Evolutionary conservation across 1,140 invertebrate genomes (phyloP).

Genomic region (Drusus annulatus): DNA sequence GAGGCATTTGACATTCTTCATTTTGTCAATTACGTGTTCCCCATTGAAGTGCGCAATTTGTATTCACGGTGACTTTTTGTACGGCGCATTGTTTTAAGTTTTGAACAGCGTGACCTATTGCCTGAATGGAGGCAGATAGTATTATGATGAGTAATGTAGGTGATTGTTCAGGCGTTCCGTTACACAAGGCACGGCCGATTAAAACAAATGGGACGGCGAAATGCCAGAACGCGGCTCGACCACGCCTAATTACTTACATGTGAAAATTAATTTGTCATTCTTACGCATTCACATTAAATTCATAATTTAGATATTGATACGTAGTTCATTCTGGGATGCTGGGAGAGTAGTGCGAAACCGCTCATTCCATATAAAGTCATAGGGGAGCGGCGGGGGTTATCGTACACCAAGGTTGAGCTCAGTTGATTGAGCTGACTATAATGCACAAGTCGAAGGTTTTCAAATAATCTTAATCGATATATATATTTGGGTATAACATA

Average conservation of each 20-base stretch:
- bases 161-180: conserved; percentile 12
- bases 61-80: conserved; percentile 10
- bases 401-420: too few species aligned
- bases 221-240: conserved; percentile 25
- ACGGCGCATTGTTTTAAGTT: conserved; percentile 6
- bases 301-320: too few species aligned
- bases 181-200: background rate
- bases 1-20: background rate
- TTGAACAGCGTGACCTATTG: conserved; percentile 9
- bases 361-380: too few species aligned
- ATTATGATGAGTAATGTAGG: conserved; percentile 30
- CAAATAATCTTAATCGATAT: too few species aligned
- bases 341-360: too few species aligned
- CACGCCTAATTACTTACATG: conserved; percentile 6
- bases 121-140: conserved; percentile 1
- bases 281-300: too few species aligned
- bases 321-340: too few species aligned
- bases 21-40: conserved; percentile 7
- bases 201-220: conserved; percentile 37
- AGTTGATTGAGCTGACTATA: too few species aligned
- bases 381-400: too few species aligned
- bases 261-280: too few species aligned
- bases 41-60: background rate
- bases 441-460: too few species aligned
- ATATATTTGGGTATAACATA: too few species aligned